Base-by-base conservation (phyloP, 2,113 vertebrate species). In the Archilochus colubris region DNA sequence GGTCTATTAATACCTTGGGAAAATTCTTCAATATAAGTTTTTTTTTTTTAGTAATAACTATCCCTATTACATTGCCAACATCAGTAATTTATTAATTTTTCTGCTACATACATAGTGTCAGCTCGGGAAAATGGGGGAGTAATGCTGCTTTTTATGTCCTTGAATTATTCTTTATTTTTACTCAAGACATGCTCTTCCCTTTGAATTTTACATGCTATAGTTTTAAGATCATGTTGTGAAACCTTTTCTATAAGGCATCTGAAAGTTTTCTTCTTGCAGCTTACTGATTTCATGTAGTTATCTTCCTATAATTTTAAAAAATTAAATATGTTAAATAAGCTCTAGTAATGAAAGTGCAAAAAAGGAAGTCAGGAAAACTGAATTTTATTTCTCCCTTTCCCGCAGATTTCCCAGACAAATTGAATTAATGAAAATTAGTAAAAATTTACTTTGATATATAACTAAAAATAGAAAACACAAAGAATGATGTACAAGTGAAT, bases 1-100 rank as follows among this genome's bases (percentile, higher is more conserved):
- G 46, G 73, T 78, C 86, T 95, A 40, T 87, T 93, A 96, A 91
- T 95, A 95, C 78, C 88, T 92, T 91, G 91, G 88, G 94, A 95
- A 92, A 93, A 88, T 64, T 94, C 75, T 77, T 95, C 36, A 74
- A 73, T 88, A 79, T 62, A 86, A 94, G 28, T 80, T 40, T 40
- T 40, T 95, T 82, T 72, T 81, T 40, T 93, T 93, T 23, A 25
- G 36, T 69, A 95, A 94, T 70, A 80, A 73, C 68, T 89, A 79
- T 89, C n/a, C 68, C 31, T 68, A 33, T 62, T 95, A 53, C 77
- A 48, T 64, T 95, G 94, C 83, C 92, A 96, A 31, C 14, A 74
- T 33, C 54, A 88, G 62, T 76, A 83, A 81, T 96, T 87, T 88
- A 89, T 93, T 97, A 63, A 80, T 94, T 75, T 95, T 83, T 95